phyloP scores from a whole-genome alignment of 2,797 vertebrate genomes.

The Bucorvus abyssinicus region DNA sequence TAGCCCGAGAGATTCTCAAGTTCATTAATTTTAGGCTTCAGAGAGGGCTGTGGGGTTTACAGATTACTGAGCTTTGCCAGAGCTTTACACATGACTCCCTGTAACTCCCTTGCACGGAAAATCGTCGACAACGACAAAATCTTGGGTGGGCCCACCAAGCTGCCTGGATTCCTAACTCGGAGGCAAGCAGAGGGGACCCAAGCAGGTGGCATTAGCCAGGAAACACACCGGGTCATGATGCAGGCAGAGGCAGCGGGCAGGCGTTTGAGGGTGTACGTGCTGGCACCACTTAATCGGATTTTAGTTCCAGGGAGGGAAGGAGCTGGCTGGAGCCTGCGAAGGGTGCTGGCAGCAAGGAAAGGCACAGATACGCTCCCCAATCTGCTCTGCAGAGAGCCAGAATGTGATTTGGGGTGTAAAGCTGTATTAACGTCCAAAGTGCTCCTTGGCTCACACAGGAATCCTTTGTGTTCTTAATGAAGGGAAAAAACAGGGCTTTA shows the following conservation, averaged over 20 bases:
- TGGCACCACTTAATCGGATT: constrained; percentile 62
- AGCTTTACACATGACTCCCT: rapidly evolving
- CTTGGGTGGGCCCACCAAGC: background rate
- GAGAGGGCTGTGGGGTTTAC: background rate
- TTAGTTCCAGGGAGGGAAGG: constrained; percentile 71
- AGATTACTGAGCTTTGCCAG: background rate
- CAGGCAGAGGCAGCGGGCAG: constrained; percentile 60
- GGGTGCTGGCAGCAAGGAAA: constrained; percentile 66
- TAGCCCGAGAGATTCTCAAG: background rate
- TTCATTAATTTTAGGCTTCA: background rate
- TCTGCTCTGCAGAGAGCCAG: constrained; percentile 76
- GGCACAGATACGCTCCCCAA: constrained; percentile 71
- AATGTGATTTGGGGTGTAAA: constrained; percentile 76
- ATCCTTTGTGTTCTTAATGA: constrained; percentile 81
- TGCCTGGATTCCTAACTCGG: background rate
- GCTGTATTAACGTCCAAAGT: constrained; percentile 77
- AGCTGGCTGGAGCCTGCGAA: constrained; percentile 66
- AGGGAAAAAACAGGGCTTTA: constrained; percentile 77
- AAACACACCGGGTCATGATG: rapidly evolving
- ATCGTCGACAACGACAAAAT: background rate
- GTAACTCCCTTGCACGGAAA: background rate
- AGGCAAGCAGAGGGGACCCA: background rate
- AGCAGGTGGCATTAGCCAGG: background rate
- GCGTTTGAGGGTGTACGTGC: constrained; percentile 13
- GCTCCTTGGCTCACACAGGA: constrained; percentile 75